phyloP scores from a whole-genome alignment of 2,888 invertebrate genomes.

The Esperia sulphurella region DNA sequence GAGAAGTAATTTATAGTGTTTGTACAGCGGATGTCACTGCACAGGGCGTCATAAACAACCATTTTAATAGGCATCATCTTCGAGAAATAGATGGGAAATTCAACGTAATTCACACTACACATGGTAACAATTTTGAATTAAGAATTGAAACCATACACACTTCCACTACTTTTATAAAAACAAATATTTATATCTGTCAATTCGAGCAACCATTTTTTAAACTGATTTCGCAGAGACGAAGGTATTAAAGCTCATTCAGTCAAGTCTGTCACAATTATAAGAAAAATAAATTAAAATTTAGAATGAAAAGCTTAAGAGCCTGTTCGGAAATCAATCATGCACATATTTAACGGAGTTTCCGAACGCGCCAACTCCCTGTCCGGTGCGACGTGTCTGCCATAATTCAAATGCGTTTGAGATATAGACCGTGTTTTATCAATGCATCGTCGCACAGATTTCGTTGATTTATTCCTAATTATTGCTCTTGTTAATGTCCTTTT shows the following conservation, averaged over 20 bases:
- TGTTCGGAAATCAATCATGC: constrained; percentile 64
- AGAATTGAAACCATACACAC: background rate
- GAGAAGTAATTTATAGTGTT: constrained; percentile 74
- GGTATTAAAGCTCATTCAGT: background rate
- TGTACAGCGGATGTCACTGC: constrained; percentile 61
- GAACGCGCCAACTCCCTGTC: constrained; percentile 70
- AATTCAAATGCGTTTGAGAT: constrained; percentile 72
- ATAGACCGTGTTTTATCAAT: constrained; percentile 74
- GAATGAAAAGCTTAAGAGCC: constrained; percentile 1
- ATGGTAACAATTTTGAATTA: background rate
- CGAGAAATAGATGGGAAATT: constrained; percentile 1
- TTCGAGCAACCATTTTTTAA: background rate
- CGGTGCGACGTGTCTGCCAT: constrained; percentile 61
- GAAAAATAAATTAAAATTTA: constrained; percentile 3
- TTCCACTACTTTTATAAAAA: background rate
- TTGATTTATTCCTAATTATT: constrained; percentile 76
- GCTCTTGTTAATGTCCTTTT: constrained; percentile 69
- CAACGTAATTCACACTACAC: background rate
- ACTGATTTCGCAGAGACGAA: background rate
- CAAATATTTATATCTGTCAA: background rate
- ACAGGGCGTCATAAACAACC: constrained; percentile 55
- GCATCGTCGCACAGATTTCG: constrained; percentile 74
- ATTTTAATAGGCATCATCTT: constrained; percentile 11
- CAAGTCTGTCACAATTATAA: background rate
- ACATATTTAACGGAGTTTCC: constrained; percentile 61